Percentiles rank a stretch among this genome's conserved stretches.
phyloP scores from a whole-genome alignment of 2,797 vertebrate species.

The Naso thynnoides region DNA sequence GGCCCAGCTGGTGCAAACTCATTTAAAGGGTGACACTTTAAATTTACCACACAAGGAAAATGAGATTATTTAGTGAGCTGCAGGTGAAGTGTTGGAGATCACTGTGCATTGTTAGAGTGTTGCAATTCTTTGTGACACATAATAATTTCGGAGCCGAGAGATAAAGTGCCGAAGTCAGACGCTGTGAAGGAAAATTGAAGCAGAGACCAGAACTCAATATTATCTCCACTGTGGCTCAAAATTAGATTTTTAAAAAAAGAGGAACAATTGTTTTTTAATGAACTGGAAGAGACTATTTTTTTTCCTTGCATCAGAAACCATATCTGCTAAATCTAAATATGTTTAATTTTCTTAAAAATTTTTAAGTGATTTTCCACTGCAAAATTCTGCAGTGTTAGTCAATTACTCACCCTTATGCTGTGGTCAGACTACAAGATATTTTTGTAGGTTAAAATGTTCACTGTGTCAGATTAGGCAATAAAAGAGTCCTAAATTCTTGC shows the following conservation, averaged over 20 bases:
- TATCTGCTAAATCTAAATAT: background rate
- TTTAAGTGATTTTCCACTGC: too few relatives aligned
- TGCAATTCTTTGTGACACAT: background rate
- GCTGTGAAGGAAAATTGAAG: background rate
- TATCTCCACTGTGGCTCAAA: background rate
- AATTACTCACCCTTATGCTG: too few relatives aligned
- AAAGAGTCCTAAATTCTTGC: too few relatives aligned
- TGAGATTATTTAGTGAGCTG: background rate
- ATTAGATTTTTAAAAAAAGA: background rate
- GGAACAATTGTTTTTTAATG: background rate
- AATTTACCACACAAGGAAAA: background rate
- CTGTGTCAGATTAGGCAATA: too few relatives aligned
- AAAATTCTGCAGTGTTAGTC: too few relatives aligned
- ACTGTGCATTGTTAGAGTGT: background rate
- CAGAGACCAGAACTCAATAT: conserved; percentile 2
- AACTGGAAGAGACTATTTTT: background rate
- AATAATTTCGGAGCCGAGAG: background rate
- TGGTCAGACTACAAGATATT: too few relatives aligned
- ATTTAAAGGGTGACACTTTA: background rate
- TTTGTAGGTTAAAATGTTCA: too few relatives aligned
- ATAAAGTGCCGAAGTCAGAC: background rate
- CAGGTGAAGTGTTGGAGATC: background rate
- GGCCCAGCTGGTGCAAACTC: background rate
- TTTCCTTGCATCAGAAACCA: background rate
- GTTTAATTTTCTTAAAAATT: too few relatives aligned